Percentiles rank a stretch among this genome's conserved stretches.
phyloP scores from a whole-genome alignment of 2,113 vertebrate genomes.

The Alethe castanea region DNA sequence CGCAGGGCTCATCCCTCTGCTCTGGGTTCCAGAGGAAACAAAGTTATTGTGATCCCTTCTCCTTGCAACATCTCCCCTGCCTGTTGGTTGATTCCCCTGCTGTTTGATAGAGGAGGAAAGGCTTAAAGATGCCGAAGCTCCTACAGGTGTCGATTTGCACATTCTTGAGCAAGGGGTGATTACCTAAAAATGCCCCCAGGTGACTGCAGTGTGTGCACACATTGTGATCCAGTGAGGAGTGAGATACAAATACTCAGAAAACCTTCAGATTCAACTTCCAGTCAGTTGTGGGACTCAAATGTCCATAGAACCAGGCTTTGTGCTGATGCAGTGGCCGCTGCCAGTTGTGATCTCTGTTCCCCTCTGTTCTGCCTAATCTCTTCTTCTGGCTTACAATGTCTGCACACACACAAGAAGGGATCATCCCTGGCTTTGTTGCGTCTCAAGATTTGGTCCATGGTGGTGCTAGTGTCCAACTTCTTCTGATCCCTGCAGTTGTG shows the following conservation, averaged over 20 bases:
- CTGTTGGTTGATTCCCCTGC: background rate
- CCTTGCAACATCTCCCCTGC: background rate
- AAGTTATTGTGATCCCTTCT: background rate
- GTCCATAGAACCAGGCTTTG: background rate
- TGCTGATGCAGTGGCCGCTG: background rate
- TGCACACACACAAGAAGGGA: background rate
- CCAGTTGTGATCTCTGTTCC: background rate
- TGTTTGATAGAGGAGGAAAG: background rate
- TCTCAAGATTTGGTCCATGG: background rate
- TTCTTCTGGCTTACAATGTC: background rate
- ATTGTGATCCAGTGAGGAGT: rapidly evolving
- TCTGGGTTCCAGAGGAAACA: background rate
- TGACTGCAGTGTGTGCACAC: background rate
- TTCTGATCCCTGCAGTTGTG: conserved; percentile 62
- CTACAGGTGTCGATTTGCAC: background rate
- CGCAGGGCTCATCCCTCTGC: background rate
- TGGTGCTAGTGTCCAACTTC: background rate
- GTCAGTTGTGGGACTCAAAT: background rate
- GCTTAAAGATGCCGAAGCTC: background rate
- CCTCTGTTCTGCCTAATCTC: background rate
- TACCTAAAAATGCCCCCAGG: background rate
- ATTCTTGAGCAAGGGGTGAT: background rate
- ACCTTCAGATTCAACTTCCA: background rate
- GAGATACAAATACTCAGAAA: background rate
- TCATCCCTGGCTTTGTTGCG: background rate